phyloP scores from a whole-genome alignment of 2,888 invertebrate species.

The Chrysotoxum bicinctum region DNA sequence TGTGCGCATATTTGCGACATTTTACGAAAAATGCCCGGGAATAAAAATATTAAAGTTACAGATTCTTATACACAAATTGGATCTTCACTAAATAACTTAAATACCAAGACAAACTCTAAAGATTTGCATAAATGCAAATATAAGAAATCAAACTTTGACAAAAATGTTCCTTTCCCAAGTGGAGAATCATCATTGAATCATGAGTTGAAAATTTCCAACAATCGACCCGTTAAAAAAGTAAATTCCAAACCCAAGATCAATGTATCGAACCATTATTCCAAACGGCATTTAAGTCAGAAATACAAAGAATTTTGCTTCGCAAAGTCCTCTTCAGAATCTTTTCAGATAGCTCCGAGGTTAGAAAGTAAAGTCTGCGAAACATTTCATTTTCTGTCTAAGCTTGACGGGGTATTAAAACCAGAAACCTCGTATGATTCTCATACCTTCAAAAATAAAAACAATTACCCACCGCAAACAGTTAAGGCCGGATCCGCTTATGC shows the following conservation, averaged over 20 bases:
- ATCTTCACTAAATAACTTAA: background rate
- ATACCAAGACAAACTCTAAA: background rate
- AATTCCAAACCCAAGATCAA: background rate
- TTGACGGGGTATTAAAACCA: background rate
- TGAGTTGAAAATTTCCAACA: background rate
- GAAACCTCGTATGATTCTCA: background rate
- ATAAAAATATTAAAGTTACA: background rate
- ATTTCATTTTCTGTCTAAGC: background rate
- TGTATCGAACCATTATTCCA: background rate
- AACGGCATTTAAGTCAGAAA: background rate
- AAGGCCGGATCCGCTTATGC: background rate
- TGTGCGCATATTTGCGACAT: background rate
- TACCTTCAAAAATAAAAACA: background rate
- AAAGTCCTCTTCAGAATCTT: background rate
- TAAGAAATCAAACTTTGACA: background rate
- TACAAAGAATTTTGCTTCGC: background rate
- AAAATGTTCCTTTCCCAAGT: background rate
- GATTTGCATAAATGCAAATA: background rate
- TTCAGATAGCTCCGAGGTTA: too few relatives aligned
- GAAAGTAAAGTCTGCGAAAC: background rate
- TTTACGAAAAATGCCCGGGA: background rate
- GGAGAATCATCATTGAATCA: background rate
- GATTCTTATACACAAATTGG: constrained; percentile 40
- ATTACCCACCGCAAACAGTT: background rate
- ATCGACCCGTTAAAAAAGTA: background rate